These are phyloP conservation scores for Mya arenaria DNA, from an alignment of 1,140 invertebrate genomes.

Conservation along the genomic window DNA sequence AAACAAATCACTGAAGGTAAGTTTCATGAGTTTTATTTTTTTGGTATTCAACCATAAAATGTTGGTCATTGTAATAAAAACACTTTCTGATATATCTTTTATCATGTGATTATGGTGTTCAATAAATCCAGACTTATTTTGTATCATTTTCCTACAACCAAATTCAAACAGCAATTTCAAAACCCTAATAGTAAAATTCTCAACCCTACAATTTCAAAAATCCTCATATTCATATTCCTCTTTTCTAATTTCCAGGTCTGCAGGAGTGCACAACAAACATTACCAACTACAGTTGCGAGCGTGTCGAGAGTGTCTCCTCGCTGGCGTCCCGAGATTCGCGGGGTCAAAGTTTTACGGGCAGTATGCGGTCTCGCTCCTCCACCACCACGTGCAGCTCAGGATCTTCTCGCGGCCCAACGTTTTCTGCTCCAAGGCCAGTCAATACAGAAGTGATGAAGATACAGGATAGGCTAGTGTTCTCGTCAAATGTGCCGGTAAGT, in stretches of 20 bases:
- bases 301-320: conserved; percentile 70
- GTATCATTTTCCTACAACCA: too few species aligned
- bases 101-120: too few species aligned
- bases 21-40: too few species aligned
- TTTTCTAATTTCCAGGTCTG: conserved; percentile 58
- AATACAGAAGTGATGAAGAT: conserved; percentile 72
- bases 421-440: conserved; percentile 62
- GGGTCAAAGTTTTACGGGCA: conserved; percentile 53
- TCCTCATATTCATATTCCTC: neutral
- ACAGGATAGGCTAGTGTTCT: conserved; percentile 74
- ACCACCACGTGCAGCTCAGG: conserved; percentile 44
- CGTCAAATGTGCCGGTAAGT: conserved; percentile 71
- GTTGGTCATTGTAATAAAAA: too few species aligned
- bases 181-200: neutral
- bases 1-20: conserved; percentile 74
- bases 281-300: conserved; percentile 73
- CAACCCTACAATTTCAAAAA: neutral
- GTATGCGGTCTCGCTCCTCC: conserved; percentile 60
- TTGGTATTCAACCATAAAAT: too few species aligned
- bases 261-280: conserved; percentile 72
- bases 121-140: too few species aligned
- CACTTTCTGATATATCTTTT: too few species aligned
- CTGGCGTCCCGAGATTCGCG: conserved; percentile 62
- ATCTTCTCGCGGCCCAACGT: conserved; percentile 38
- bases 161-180: neutral